These are phyloP conservation scores for Oligia strigilis DNA, from an alignment of 2,888 invertebrate genomes.

Conservation along the genomic window DNA sequence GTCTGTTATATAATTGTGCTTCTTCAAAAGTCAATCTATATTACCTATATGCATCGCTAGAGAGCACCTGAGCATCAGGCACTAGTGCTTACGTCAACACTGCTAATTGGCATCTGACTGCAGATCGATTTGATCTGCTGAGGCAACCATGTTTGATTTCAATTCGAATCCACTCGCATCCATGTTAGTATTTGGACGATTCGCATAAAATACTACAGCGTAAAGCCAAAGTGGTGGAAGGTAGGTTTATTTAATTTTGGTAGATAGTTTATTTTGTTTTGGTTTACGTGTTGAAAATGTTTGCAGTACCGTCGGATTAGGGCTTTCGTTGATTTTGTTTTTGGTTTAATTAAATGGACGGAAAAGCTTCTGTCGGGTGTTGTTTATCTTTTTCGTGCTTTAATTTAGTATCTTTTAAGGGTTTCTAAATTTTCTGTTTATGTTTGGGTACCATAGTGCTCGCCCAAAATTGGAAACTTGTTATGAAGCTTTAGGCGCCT, in stretches of 20 bases:
- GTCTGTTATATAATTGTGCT: background rate
- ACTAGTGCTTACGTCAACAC: slow-evolving; percentile 69
- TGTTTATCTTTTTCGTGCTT: background rate
- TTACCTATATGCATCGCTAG: slow-evolving; percentile 44
- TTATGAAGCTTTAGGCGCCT: background rate
- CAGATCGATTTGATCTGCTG: slow-evolving; percentile 69
- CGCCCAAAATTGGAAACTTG: background rate
- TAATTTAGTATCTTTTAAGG: background rate
- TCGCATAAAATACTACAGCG: slow-evolving; percentile 31
- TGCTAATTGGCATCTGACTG: slow-evolving; percentile 74
- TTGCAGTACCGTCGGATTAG: slow-evolving; percentile 28
- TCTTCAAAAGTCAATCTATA: slow-evolving; percentile 3
- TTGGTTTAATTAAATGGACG: slow-evolving; percentile 22
- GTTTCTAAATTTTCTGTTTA: background rate
- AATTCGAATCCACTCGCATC: slow-evolving; percentile 67
- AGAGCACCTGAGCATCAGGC: slow-evolving; percentile 65
- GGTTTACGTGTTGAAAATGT: slow-evolving; percentile 34
- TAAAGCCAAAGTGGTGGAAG: slow-evolving; percentile 37
- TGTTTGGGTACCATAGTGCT: background rate
- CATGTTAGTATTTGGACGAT: slow-evolving; percentile 49
- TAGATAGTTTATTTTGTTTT: slow-evolving; percentile 38
- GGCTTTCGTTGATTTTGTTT: slow-evolving; percentile 17
- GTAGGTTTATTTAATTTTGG: slow-evolving; percentile 31
- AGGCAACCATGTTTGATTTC: slow-evolving; percentile 70
- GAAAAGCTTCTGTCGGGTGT: background rate